Base-by-base conservation (phyloP, 2,888 invertebrate species). In the Meloe dianella region DNA sequence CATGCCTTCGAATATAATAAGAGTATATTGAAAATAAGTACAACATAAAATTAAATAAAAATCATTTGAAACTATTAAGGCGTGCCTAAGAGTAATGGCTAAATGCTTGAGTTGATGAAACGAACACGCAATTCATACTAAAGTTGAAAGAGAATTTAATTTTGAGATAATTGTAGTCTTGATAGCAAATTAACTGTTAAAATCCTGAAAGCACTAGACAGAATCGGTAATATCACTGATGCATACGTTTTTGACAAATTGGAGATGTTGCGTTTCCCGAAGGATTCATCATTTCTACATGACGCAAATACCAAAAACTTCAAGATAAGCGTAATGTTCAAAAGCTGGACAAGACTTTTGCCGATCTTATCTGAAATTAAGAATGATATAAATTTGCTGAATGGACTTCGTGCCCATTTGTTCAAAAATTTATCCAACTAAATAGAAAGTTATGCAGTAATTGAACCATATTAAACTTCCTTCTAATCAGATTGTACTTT, bases 401-500 rank as follows among this genome's bases (percentile, higher is more conserved):
- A 12, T 14, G 14, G 14, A 35, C 35, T 12, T 35, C 35, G 14
- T 35, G 35, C 14, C 35, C 14, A 35, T 47, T 47, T 20, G 7
- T 64, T 64, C 56, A 64, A 64, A 56, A 17, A 56, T 38, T 12
- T 20, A 20, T 64, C 60, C 47, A 57, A 57, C 30, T 38, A 22
- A 14, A 38, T 66, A 66, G 65, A 66, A 66, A 66, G 65, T 41
- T 58, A 30, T 54, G 24, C 38, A 66, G 30, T 58, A 66, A 66
- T 62, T 59, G 65, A 58, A 66, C 58, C 62, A 66, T 66, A 61
- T 54, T 51, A 24, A 51, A 62, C 65, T 66, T 66, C 65, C 65
- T 66, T 61, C 41, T 22, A 51, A 51, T 22, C 22, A 6, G 8
- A 51, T 24, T 24, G 4, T 51, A 51, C 51, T 51, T 51, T 51